Base-by-base conservation (phyloP, 35 echinoderm and acorn worm species). In the Apostichopus californicus region DNA sequence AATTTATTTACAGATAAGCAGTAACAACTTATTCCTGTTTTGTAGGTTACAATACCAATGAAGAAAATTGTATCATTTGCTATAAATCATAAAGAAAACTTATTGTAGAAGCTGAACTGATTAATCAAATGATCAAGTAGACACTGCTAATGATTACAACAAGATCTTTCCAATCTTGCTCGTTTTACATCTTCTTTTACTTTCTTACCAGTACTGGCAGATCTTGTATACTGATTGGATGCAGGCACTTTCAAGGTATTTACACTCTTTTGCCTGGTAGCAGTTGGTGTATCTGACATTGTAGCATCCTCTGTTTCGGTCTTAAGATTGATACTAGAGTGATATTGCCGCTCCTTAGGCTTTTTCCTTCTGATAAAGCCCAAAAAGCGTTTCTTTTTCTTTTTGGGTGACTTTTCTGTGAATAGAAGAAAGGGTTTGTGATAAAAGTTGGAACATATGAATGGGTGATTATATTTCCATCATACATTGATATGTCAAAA, bases 201-300 rank as follows among this genome's bases (percentile, higher is more conserved):
- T 34, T 34, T 34, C 28, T 34, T 34, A 34, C 28, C 28, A 1
- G 28, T 34, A 79, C 89, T 78, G 86, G 89, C 89, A 55, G 89
- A 91, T 91, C 89, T 78, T 57, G 89, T 91, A 56, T 91, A 91
- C 89, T 91, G 89, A 66, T 91, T 91, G 54, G 72, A 55, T 15
- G 72, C 72, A 79, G 89, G 89, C 89, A 91, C 89, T 91, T 78
- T 91, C 72, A 91, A 79, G 89, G 89, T 91, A 28, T 91, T 91
- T 57, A 46, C 89, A 57, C 22, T 78, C n/a, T 55, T 78, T n/a
- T 78, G 28, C 17, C 9, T 89, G 26, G 86, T 18, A 71, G 86
- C 14, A 53, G 56, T 59, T 20, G 71, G 72, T 8, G 89, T 78
- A 34, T 91, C 89, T 78, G 89, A 91, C 77, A 79, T 54, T 78